Percentiles rank a stretch among this genome's conserved stretches.
These are phyloP conservation scores for Cephus cinctus DNA, from an alignment of 1,140 invertebrate genomes.

Conservation along the genomic window DNA sequence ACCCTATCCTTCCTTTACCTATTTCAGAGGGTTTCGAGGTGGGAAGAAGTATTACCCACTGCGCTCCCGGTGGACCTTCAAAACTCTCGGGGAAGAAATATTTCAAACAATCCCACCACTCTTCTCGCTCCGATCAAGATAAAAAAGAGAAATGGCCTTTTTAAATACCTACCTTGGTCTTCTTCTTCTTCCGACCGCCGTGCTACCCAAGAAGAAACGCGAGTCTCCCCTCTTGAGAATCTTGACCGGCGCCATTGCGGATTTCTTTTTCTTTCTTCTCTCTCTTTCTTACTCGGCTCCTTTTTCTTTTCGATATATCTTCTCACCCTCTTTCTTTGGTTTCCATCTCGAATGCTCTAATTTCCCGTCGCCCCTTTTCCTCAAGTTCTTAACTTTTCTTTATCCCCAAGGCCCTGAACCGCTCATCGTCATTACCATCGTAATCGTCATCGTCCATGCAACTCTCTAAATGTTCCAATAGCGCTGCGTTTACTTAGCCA, in stretches of 20 bases:
- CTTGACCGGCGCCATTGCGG: slow-evolving; percentile 13
- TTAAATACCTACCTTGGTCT: slow-evolving; percentile 28
- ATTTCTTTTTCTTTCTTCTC: slow-evolving; percentile 12
- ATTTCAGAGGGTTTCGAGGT: slow-evolving; percentile 2
- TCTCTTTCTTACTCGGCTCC: background rate
- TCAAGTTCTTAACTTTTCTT: too few relatives aligned
- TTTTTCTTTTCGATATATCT: background rate
- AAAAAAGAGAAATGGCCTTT: slow-evolving; percentile 29
- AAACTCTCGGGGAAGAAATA: slow-evolving; percentile 32
- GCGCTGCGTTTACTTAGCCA: too few relatives aligned
- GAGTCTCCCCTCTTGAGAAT: slow-evolving; percentile 1
- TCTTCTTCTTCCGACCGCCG: too few relatives aligned
- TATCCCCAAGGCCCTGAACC: too few relatives aligned
- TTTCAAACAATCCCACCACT: slow-evolving; percentile 29
- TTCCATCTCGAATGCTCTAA: too few relatives aligned
- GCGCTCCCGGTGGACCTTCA: slow-evolving; percentile 18
- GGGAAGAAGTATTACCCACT: slow-evolving; percentile 9
- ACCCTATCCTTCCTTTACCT: too few relatives aligned
- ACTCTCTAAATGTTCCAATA: too few relatives aligned
- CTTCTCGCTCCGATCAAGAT: slow-evolving; percentile 31
- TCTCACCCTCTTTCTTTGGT: background rate
- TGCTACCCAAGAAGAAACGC: slow-evolving; percentile 22
- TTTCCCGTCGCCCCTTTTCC: too few relatives aligned
- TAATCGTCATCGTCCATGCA: too few relatives aligned
- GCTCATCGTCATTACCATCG: too few relatives aligned